Evolutionary conservation across 2,113 vertebrate species (phyloP).

Genomic region (Montifringilla adamsi): DNA sequence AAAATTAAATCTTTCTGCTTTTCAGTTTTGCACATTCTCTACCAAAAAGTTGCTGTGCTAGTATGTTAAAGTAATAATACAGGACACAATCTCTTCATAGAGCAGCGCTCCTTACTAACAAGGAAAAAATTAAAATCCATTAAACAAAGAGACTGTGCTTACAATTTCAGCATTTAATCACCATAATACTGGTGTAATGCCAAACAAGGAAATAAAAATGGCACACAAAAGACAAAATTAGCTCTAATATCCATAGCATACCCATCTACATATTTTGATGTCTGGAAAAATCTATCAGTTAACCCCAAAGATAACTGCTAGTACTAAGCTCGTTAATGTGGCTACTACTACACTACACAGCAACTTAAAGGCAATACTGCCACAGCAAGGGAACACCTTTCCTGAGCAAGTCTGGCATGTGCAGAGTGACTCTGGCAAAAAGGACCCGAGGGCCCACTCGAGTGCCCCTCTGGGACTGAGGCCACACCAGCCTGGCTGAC

Average conservation of each 20-base stretch:
- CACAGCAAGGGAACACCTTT: neutral
- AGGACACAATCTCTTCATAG: neutral
- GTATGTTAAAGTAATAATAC: neutral
- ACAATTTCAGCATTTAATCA: neutral
- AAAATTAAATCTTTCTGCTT: neutral
- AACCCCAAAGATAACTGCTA: neutral
- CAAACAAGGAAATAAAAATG: neutral
- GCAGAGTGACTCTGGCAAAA: neutral
- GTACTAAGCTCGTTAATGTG: neutral
- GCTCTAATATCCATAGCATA: neutral
- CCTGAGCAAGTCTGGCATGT: neutral
- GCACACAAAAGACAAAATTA: neutral
- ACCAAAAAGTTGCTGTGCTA: neutral
- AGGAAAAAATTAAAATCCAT: neutral
- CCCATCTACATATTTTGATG: neutral
- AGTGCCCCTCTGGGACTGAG: neutral
- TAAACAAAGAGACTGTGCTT: neutral
- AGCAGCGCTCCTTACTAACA: neutral
- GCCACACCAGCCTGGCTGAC: neutral
- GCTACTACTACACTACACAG: accelerated
- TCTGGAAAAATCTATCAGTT: neutral
- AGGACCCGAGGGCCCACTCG: neutral
- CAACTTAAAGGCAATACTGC: neutral
- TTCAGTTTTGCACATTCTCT: neutral
- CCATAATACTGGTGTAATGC: neutral